phyloP scores from a whole-genome alignment of 2,797 vertebrate genomes.

The Mormyrus proboscirostris region DNA sequence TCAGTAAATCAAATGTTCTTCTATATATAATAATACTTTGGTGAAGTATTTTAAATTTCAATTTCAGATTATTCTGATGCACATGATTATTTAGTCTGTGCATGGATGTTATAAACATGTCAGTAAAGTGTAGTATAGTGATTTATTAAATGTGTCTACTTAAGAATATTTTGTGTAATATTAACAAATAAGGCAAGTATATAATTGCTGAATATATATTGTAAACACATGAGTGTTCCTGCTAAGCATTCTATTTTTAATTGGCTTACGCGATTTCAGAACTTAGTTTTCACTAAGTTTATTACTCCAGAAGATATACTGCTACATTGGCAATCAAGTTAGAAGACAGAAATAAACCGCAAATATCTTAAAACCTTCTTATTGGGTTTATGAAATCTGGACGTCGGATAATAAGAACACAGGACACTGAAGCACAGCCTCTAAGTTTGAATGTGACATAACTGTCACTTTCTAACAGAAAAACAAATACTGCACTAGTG shows the following conservation, averaged over 20 bases:
- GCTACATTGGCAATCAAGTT: neutral
- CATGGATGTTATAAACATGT: neutral
- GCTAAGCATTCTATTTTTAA: neutral
- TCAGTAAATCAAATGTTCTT: neutral
- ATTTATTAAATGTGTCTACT: neutral
- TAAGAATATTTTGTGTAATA: neutral
- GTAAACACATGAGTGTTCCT: neutral
- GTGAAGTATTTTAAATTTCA: neutral
- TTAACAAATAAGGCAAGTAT: neutral
- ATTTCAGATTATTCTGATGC: neutral
- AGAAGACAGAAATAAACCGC: neutral
- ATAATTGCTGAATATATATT: neutral
- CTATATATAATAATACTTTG: neutral
- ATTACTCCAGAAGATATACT: neutral
- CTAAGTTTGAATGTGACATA: neutral
- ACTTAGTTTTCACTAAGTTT: neutral
- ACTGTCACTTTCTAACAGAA: neutral
- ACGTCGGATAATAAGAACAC: neutral
- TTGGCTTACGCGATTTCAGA: neutral
- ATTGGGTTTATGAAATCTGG: neutral
- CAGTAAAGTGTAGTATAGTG: neutral
- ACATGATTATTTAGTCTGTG: neutral
- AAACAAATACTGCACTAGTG: neutral
- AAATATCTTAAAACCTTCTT: neutral
- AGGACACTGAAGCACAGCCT: neutral